A percentile compares a stretch with the other conserved stretches of the same genome.
Evolutionary conservation across 2,888 invertebrate genomes (phyloP).

Genomic region (Eupithecia inturbata): DNA sequence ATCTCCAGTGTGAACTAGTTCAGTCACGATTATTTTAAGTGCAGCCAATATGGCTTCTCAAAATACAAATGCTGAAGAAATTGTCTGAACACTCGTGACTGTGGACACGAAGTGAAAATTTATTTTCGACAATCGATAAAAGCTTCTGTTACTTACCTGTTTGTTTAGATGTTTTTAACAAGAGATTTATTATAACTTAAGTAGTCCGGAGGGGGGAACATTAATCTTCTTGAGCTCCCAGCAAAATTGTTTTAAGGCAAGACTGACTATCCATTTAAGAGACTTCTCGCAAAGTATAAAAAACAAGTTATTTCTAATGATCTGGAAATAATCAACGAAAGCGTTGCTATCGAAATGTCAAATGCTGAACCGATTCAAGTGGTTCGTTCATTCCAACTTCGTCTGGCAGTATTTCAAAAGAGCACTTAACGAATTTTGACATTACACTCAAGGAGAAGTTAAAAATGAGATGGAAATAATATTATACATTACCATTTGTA

Average conservation of each 20-base stretch:
- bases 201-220: constrained; percentile 56
- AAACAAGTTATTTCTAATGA: constrained; percentile 68
- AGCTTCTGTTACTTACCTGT: constrained; percentile 54
- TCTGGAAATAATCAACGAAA: constrained; percentile 64
- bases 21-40: constrained; percentile 49
- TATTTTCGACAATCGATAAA: constrained; percentile 64
- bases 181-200: constrained; percentile 68
- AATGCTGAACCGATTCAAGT: constrained; percentile 54
- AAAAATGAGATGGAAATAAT: constrained; percentile 42
- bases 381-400: constrained; percentile 48
- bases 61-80: constrained; percentile 53
- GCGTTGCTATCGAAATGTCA: constrained; percentile 52
- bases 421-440: constrained; percentile 62
- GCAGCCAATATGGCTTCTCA: constrained; percentile 45
- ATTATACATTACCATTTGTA: constrained; percentile 36
- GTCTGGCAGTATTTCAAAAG: constrained; percentile 72
- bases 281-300: constrained; percentile 60
- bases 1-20: constrained; percentile 54
- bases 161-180: constrained; percentile 51
- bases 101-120: constrained; percentile 63
- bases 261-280: constrained; percentile 67
- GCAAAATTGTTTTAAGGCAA: constrained; percentile 69
- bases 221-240: constrained; percentile 66
- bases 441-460: constrained; percentile 41
- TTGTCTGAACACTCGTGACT: constrained; percentile 63